phyloP scores from a whole-genome alignment of 2,888 invertebrate genomes.

The Eupithecia abbreviata region DNA sequence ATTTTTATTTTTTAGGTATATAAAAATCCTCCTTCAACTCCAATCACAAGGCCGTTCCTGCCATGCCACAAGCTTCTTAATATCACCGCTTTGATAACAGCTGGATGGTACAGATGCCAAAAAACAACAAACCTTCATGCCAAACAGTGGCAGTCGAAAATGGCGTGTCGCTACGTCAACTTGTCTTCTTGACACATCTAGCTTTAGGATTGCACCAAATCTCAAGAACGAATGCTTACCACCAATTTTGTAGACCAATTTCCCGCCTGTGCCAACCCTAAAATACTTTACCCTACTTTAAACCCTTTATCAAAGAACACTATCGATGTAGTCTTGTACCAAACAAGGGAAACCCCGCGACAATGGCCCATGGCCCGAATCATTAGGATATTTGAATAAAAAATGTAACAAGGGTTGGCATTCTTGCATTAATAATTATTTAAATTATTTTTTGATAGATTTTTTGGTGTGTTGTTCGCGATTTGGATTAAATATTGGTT shows the following conservation, averaged over 20 bases:
- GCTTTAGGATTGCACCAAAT: background rate
- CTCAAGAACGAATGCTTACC: background rate
- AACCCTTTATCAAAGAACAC: constrained; percentile 34
- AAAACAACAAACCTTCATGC: background rate
- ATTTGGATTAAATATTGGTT: constrained; percentile 7
- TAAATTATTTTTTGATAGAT: constrained; percentile 81
- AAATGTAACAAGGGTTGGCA: constrained; percentile 65
- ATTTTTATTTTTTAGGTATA: too few species aligned
- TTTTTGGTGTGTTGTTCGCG: constrained; percentile 56
- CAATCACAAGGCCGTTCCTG: background rate
- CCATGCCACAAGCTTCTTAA: background rate
- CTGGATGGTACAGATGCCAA: background rate
- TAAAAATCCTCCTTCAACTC: too few species aligned
- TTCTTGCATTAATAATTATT: constrained; percentile 80
- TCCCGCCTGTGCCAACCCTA: background rate
- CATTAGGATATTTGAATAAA: constrained; percentile 80
- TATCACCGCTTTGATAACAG: background rate
- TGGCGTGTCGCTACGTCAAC: background rate
- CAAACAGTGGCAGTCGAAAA: background rate
- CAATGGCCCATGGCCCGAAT: constrained; percentile 65
- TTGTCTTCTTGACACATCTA: background rate
- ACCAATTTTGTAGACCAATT: background rate
- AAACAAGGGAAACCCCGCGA: constrained; percentile 57
- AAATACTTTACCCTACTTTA: background rate
- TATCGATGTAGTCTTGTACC: constrained; percentile 27